A percentile compares a stretch with the other conserved stretches of the same genome.
phyloP scores from a whole-genome alignment of 92 coral and sea anemone species.

The Phenganax stokvisi region DNA sequence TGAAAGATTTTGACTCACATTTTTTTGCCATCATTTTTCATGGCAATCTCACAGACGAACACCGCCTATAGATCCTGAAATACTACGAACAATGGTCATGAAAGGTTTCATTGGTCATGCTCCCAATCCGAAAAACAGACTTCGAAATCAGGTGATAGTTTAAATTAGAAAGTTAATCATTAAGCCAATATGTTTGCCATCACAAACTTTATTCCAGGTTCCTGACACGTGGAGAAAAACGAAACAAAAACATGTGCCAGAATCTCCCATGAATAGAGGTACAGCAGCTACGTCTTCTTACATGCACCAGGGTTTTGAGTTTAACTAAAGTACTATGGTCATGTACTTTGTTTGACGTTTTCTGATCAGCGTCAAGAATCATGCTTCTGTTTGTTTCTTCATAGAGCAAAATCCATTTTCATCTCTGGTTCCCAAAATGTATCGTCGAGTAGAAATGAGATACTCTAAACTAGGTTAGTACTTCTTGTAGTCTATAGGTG shows the following conservation, averaged over 20 bases:
- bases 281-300: background rate
- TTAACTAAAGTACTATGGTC: background rate
- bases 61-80: slow-evolving; percentile 81
- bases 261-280: slow-evolving; percentile 96
- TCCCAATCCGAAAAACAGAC: slow-evolving; percentile 70
- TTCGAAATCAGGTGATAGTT: slow-evolving; percentile 72
- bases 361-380: background rate
- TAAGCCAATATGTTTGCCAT: too few species aligned
- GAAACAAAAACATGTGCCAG: slow-evolving; percentile 78
- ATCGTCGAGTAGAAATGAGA: slow-evolving; percentile 85
- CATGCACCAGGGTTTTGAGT: too few species aligned
- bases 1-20: background rate
- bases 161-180: too few species aligned
- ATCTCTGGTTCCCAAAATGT: slow-evolving; percentile 76
- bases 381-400: too few species aligned
- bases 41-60: slow-evolving; percentile 46
- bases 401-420: slow-evolving; percentile 67
- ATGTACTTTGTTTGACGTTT: background rate
- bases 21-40: background rate
- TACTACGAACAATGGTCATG: slow-evolving; percentile 79
- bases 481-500: background rate
- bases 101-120: slow-evolving; percentile 94
- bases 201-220: slow-evolving; percentile 1
- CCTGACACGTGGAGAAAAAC: slow-evolving; percentile 20
- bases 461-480: slow-evolving; percentile 84